A percentile compares a stretch with the other conserved stretches of the same genome.
Conservation (phyloP, 92 coral and sea anemone genomes). For the Zoanthus gigantus region DNA sequence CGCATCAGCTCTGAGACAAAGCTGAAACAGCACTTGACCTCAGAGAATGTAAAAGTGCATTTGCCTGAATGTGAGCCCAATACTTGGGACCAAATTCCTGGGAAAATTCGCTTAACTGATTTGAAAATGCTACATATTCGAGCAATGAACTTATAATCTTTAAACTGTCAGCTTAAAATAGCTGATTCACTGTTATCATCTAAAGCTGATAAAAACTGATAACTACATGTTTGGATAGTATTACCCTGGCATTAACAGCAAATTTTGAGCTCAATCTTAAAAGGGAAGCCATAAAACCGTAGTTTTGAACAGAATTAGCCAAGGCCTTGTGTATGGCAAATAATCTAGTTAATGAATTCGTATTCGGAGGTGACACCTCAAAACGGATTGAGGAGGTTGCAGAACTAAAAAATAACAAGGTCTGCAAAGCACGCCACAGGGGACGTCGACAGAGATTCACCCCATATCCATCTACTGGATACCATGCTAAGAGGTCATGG, state of each 20-base stretch:
- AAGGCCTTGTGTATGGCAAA: constrained; percentile 62
- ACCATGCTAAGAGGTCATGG: constrained; percentile 10
- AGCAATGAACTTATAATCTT: constrained; percentile 42
- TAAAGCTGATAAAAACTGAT: constrained; percentile 55
- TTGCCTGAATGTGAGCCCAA: constrained; percentile 46
- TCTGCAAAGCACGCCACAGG: constrained; percentile 44
- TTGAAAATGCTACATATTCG: constrained; percentile 28
- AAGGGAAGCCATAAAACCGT: constrained; percentile 62
- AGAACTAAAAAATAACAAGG: constrained; percentile 57
- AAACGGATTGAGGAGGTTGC: constrained; percentile 64
- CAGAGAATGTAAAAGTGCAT: constrained; percentile 44
- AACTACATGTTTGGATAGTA: constrained; percentile 62
- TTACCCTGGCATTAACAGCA: constrained; percentile 60
- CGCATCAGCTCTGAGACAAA: constrained; percentile 43
- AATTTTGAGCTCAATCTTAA: constrained; percentile 53
- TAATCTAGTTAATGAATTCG: constrained; percentile 64
- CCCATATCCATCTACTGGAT: constrained; percentile 33
- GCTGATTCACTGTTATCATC: constrained; percentile 46
- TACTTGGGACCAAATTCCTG: constrained; percentile 58
- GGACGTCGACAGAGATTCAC: constrained; percentile 43
- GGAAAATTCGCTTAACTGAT: constrained; percentile 32
- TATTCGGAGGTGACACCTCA: constrained; percentile 65
- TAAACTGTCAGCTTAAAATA: constrained; percentile 57
- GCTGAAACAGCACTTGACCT: constrained; percentile 34
- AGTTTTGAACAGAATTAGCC: constrained; percentile 58